These are phyloP conservation scores for Malacosoma neustria DNA, from an alignment of 2,888 invertebrate species.

Conservation along the genomic window DNA sequence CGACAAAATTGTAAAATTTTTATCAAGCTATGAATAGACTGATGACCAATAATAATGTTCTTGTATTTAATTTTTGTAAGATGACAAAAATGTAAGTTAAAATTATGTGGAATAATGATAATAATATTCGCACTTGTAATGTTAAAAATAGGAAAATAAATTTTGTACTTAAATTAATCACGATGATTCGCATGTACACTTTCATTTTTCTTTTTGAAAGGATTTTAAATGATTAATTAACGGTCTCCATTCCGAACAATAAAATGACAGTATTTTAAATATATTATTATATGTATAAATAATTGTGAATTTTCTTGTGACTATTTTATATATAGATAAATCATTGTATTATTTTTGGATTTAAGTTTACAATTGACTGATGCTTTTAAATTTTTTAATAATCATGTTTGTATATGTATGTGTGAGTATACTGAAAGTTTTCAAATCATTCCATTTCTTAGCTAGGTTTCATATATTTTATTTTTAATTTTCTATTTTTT, in stretches of 20 bases:
- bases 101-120: constrained; percentile 54
- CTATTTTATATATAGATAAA: constrained; percentile 35
- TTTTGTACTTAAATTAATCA: constrained; percentile 68
- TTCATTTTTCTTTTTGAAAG: constrained; percentile 72
- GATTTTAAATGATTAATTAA: constrained; percentile 31
- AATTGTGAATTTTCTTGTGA: constrained; percentile 46
- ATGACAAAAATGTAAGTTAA: constrained; percentile 67
- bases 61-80: constrained; percentile 71
- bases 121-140: constrained; percentile 26
- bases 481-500: constrained; percentile 53
- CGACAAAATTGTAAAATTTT: constrained; percentile 71
- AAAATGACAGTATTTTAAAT: constrained; percentile 67
- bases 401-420: constrained; percentile 50
- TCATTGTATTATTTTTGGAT: constrained; percentile 56
- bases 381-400: constrained; percentile 42
- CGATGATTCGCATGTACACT: constrained; percentile 35
- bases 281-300: constrained; percentile 55
- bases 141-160: constrained; percentile 39
- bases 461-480: constrained; percentile 39
- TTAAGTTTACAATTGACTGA: constrained; percentile 66
- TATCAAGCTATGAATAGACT: constrained; percentile 72
- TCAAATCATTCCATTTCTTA: constrained; percentile 69
- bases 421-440: constrained; percentile 70
- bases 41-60: constrained; percentile 71
- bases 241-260: constrained; percentile 46